Percentiles rank a stretch among this genome's conserved stretches.
Evolutionary conservation across 2,888 invertebrate genomes (phyloP).

Genomic region (Oligia fasciuncula): DNA sequence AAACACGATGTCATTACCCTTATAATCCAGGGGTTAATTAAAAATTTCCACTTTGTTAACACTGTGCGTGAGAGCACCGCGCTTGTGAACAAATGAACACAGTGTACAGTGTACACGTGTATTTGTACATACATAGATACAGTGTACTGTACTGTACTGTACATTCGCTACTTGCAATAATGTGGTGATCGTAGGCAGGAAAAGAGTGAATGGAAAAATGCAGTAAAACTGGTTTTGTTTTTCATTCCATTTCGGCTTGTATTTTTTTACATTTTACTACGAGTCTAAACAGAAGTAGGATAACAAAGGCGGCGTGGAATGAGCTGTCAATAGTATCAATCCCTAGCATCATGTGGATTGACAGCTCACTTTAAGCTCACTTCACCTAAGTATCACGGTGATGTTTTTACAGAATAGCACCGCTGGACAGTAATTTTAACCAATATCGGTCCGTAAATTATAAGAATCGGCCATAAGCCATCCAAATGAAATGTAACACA

Average conservation of each 20-base stretch:
- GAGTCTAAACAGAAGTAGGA: neutral
- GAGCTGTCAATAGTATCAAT: no score
- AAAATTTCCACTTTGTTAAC: constrained; percentile 77
- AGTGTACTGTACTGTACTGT: constrained; percentile 1
- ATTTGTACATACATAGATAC: neutral
- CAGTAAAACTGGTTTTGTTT: neutral
- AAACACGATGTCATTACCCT: constrained; percentile 36
- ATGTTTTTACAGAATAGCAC: no score
- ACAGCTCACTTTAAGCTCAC: no score
- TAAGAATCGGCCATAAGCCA: neutral
- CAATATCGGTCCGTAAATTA: neutral
- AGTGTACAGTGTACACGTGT: constrained; percentile 4
- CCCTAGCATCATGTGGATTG: no score
- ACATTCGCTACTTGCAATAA: neutral
- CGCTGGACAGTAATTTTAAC: neutral
- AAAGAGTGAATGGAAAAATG: neutral
- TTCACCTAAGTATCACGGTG: no score
- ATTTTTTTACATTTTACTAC: neutral
- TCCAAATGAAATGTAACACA: constrained; percentile 43
- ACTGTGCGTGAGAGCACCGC: constrained; percentile 42
- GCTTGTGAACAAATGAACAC: constrained; percentile 9
- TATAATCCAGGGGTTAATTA: constrained; percentile 75
- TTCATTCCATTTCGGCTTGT: neutral
- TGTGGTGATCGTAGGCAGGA: neutral
- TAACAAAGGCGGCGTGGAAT: neutral